Base-by-base conservation (phyloP, 2,113 vertebrate species). In the Oreochromis aureus region DNA sequence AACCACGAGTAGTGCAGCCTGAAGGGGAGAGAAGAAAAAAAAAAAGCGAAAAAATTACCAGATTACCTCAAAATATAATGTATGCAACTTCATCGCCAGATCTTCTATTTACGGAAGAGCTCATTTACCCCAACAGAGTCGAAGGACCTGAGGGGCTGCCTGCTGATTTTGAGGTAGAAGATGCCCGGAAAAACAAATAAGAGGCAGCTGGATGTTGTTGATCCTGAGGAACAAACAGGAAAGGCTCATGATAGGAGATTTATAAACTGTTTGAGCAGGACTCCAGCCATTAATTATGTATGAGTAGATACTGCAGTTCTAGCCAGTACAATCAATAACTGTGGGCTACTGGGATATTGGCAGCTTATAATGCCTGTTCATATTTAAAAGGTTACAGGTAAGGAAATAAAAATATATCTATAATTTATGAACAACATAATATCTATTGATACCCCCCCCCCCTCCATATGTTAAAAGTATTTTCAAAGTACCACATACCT, bases 131-230 rank as follows among this genome's bases (percentile, higher is more conserved):
- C 97, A 7, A 98, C 86, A 56, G 97, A 98, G 91, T 97, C 97
- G 30, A 91, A 89, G 9, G 98, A 98, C 53, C 94, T 69, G 55
- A 97, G 95, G 32, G 97, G 95, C 63, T 97, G 97, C 89, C 89
- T 95, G 95, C 96, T 97, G 88, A 99, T 96, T 93, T 97, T 98
- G 85, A 99, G 97, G 95, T 98, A 98, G 96, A 99, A 98, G 2
- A 99, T 90, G 59, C 98, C 98, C 6, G 99, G 98, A 91, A 97
- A 99, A 51, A 95, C 81, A 92, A 94, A 95, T 81, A 95, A 63
- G 32, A 95, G 90, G 51, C 89, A 94, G 92, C 87, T 94, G 86
- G 94, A 95, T 27, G 86, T 95, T 18, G 95, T 95, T 10, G 95
- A 92, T 84, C 98, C 98, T 99, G 93, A 10, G 10, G 32, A 82